phyloP scores from a whole-genome alignment of 2,888 invertebrate species.

The Chymomyza caudatula region DNA sequence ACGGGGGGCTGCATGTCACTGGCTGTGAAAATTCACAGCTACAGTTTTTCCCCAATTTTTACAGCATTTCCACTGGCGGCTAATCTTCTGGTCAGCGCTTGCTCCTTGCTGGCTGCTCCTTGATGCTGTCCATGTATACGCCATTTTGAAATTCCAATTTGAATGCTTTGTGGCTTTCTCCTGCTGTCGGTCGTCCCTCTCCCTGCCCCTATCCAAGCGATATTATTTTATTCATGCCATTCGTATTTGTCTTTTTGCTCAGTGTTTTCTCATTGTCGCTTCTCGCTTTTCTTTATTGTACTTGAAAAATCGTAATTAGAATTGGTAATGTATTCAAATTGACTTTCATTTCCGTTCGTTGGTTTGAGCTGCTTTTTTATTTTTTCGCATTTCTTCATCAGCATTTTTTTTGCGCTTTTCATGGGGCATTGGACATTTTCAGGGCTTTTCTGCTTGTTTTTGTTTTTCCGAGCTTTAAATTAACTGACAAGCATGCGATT shows the following conservation, averaged over 20 bases:
- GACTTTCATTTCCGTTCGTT: slow-evolving; percentile 66
- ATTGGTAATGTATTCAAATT: slow-evolving; percentile 73
- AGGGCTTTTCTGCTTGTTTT: not conserved
- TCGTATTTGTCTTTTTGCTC: slow-evolving; percentile 45
- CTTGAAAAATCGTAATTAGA: slow-evolving; percentile 73
- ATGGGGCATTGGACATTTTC: not conserved
- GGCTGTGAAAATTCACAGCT: slow-evolving; percentile 65
- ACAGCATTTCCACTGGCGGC: slow-evolving; percentile 29
- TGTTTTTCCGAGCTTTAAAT: slow-evolving; percentile 16
- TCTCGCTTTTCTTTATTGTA: slow-evolving; percentile 40
- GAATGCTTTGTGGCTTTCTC: slow-evolving; percentile 55
- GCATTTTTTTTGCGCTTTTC: slow-evolving; percentile 50
- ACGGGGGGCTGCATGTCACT: slow-evolving; percentile 61
- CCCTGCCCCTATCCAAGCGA: slow-evolving; percentile 38
- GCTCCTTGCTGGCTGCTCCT: slow-evolving; percentile 1
- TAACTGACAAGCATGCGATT: not conserved
- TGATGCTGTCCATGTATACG: slow-evolving; percentile 49
- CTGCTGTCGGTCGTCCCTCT: not conserved
- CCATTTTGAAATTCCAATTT: slow-evolving; percentile 68
- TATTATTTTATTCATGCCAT: slow-evolving; percentile 70
- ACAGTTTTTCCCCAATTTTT: slow-evolving; percentile 23
- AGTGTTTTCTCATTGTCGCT: slow-evolving; percentile 31
- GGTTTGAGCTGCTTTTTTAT: slow-evolving; percentile 12
- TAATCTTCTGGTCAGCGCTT: slow-evolving; percentile 64
- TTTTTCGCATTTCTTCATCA: slow-evolving; percentile 41